A percentile compares a stretch with the other conserved stretches of the same genome.
Evolutionary conservation across 1,140 invertebrate genomes (phyloP).

Genomic region (Pseudomyrmex cubaensis): DNA sequence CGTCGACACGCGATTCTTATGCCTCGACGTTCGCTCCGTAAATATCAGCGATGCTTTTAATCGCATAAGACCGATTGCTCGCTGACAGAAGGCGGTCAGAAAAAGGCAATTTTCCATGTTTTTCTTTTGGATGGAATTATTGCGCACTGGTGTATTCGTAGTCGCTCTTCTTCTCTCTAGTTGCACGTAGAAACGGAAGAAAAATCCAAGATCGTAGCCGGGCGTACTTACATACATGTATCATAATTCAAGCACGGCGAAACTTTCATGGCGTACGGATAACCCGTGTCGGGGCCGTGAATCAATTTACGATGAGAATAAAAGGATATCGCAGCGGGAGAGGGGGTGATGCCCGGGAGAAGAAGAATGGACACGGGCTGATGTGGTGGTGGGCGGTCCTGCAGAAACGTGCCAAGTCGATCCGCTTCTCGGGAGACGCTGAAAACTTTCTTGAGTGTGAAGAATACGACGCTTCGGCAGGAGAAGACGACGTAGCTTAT

Average conservation of each 20-base stretch:
- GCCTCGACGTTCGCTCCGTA: no score
- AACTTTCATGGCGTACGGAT: slow-evolving; percentile 54
- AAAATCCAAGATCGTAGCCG: slow-evolving; percentile 28
- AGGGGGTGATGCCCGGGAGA: not conserved
- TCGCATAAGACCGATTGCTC: no score
- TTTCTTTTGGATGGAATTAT: not conserved
- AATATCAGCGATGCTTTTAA: no score
- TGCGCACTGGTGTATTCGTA: not conserved
- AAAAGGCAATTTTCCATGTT: no score
- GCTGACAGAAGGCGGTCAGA: no score
- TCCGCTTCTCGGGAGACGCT: slow-evolving; percentile 46
- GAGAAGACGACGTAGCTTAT: slow-evolving; percentile 11
- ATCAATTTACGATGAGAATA: slow-evolving; percentile 72
- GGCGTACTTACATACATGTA: slow-evolving; percentile 25
- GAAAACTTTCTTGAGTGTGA: slow-evolving; percentile 50
- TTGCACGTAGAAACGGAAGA: not conserved
- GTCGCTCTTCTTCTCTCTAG: not conserved
- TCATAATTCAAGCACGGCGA: slow-evolving; percentile 59
- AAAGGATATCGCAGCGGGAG: slow-evolving; percentile 59
- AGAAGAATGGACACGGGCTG: slow-evolving; percentile 36
- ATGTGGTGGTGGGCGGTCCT: slow-evolving; percentile 28
- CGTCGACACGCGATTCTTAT: no score
- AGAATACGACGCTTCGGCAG: slow-evolving; percentile 37
- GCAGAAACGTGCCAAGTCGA: slow-evolving; percentile 45
- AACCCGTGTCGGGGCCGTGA: slow-evolving; percentile 44